Evolutionary conservation across 2,888 invertebrate species (phyloP), one percentile per base, ranked within the genome.

Genomic region (Apantesis nais): DNA sequence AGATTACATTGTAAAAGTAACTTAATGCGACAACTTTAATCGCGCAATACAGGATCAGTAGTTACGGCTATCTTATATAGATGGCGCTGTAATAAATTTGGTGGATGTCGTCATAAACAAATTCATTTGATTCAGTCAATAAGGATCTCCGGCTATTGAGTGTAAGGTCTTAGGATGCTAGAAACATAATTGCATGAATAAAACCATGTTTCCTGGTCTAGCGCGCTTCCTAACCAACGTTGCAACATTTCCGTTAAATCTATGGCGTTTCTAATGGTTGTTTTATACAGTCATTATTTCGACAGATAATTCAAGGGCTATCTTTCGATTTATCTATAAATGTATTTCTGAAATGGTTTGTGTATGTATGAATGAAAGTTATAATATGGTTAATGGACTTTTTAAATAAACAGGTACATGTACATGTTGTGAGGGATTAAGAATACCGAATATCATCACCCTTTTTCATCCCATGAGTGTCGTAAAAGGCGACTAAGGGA

Each of bases 241-340:
- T 80, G 75, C 82, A 62, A 74, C 74, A 80, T 62, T 81, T 80
- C 79, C 79, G 70, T 60, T 44, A 41, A 66, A 66, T 72, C 29
- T 63, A 73, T 74, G 70, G 78, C 78, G 74, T 72, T 63, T 65
- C 68, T 66, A 72, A 72, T 72, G 62, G 65, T 34, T 37, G 66
- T 63, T 72, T 55, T 34, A 72, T 66, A 44, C 58, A 37, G 62
- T 62, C 52, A 67, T 62, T 48, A 66, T 66, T 71, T 66, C 72
- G 66, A 68, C 66, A 55, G 64, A 55, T 16, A 66, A 62, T 58
- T 68, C 72, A 71, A 71, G 68, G 71, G 52, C 65, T 48, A 70
- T 70, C 66, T 70, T 70, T 62, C 25, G 34, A 66, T 70, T 70
- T 41, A 70, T 70, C 66, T 61, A 2, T 63, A 39, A 2, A 58